These are phyloP conservation scores for Paraescarpia echinospica DNA, from an alignment of 1,140 invertebrate genomes.

Conservation along the genomic window DNA sequence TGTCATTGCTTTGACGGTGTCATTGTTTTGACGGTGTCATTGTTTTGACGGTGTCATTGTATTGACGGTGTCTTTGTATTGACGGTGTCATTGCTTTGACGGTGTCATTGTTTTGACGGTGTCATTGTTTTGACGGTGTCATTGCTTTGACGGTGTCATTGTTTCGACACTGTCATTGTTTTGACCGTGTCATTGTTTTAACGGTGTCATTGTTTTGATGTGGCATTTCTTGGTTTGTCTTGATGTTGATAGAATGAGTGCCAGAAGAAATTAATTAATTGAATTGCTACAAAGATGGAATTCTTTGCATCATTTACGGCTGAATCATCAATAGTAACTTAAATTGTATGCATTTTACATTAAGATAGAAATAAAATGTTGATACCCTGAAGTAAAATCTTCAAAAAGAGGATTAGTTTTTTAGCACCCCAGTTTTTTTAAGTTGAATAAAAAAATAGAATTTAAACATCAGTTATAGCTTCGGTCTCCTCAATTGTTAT, in stretches of 20 bases:
- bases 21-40: background rate
- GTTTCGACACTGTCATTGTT: background rate
- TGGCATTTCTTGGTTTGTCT: background rate
- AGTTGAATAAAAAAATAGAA: background rate
- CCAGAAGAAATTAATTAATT: background rate
- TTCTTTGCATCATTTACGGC: background rate
- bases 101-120: background rate
- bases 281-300: background rate
- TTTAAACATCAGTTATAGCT: background rate
- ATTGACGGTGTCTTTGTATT: too few relatives aligned
- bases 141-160: background rate
- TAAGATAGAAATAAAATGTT: background rate
- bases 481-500: background rate
- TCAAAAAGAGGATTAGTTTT: background rate
- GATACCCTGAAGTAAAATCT: background rate
- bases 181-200: too few relatives aligned
- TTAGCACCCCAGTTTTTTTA: background rate
- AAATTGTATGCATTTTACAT: background rate
- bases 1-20: background rate
- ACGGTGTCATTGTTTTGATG: background rate
- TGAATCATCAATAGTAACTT: background rate
- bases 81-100: too few relatives aligned
- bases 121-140: background rate
- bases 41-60: background rate
- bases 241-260: background rate